These are phyloP conservation scores for Hemibagrus wyckioides DNA, from an alignment of 2,113 vertebrate genomes.

Conservation along the genomic window DNA sequence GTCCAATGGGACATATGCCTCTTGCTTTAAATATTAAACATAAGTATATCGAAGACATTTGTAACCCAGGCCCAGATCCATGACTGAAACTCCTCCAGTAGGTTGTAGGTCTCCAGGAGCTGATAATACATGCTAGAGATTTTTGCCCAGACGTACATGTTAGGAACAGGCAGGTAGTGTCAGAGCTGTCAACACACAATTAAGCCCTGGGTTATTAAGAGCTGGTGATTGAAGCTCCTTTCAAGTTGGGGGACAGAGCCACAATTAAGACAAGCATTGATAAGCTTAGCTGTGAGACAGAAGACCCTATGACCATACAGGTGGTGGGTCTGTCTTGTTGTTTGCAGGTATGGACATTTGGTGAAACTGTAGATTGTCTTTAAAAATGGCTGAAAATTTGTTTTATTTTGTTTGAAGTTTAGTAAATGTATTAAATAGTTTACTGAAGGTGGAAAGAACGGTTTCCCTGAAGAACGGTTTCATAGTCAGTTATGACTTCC, in stretches of 20 bases:
- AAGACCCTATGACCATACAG: background rate
- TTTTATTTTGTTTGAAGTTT: background rate
- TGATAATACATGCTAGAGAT: no score
- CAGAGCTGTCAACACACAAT: background rate
- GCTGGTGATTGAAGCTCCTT: background rate
- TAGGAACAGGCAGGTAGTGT: background rate
- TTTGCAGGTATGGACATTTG: background rate
- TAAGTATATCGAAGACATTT: background rate
- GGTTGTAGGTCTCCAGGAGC: no score
- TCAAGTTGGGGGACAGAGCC: background rate
- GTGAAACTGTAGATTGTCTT: background rate
- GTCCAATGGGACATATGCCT: background rate
- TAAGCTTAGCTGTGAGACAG: background rate
- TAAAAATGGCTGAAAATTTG: background rate
- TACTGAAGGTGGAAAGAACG: background rate
- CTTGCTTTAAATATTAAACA: background rate
- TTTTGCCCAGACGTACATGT: background rate
- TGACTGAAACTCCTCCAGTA: background rate
- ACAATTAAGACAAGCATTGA: background rate
- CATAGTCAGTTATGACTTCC: background rate
- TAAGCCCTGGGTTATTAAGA: background rate
- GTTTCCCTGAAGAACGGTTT: background rate
- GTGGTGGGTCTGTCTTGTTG: background rate
- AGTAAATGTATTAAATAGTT: background rate
- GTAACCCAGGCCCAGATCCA: background rate